These are phyloP conservation scores for Micromussa lordhowensis DNA, from an alignment of 92 coral and sea anemone species.

Conservation along the genomic window DNA sequence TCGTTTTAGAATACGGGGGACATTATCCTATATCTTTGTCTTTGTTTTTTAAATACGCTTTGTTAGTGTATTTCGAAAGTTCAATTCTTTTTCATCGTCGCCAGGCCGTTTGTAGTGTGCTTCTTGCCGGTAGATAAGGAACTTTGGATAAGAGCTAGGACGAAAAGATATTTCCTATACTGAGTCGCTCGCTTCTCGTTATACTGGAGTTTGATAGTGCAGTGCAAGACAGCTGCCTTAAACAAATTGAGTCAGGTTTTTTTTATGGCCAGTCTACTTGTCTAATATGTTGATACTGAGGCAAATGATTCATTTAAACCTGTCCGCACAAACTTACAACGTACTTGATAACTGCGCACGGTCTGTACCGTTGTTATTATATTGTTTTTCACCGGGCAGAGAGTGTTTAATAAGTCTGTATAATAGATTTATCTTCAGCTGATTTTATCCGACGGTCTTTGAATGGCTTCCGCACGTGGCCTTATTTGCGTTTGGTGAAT, in stretches of 20 bases:
- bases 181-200: neutral
- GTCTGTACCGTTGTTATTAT: neutral
- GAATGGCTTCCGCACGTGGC: conserved; percentile 37
- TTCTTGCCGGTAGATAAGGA: neutral
- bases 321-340: conserved; percentile 11
- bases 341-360: conserved; percentile 13
- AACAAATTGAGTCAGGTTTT: no score
- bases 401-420: neutral
- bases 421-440: conserved; percentile 14
- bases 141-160: no score
- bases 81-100: neutral
- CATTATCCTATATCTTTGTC: neutral
- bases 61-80: conserved; percentile 5
- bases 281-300: neutral
- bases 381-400: neutral
- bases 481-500: neutral
- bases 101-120: neutral
- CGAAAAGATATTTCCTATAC: neutral
- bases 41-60: conserved; percentile 16
- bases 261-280: neutral
- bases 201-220: neutral
- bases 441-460: conserved; percentile 20
- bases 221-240: neutral
- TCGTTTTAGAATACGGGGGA: neutral
- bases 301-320: neutral